Conservation (phyloP, 2,888 invertebrate species). For the Polymixis lichenea region DNA sequence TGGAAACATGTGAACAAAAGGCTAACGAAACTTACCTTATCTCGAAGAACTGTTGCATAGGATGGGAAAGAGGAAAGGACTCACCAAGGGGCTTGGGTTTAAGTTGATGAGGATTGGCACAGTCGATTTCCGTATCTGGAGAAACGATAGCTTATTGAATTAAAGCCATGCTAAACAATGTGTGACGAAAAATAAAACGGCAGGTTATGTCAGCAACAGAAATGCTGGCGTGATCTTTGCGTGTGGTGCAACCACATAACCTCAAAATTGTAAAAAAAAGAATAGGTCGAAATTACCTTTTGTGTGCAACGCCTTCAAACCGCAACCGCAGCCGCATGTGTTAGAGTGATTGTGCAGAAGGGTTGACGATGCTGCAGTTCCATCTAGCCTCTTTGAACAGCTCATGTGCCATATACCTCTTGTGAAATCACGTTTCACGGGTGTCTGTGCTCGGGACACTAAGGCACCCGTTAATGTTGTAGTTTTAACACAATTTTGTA, state of each 20-base stretch:
- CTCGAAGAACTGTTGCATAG: constrained; percentile 7
- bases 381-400: constrained; percentile 83
- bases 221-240: constrained; percentile 23
- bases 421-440: constrained; percentile 92
- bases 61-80: constrained; percentile 72
- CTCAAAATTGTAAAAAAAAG: constrained; percentile 72
- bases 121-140: constrained; percentile 78
- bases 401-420: constrained; percentile 94
- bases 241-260: constrained; percentile 86
- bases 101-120: constrained; percentile 42
- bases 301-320: constrained; percentile 91
- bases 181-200: not conserved
- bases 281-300: constrained; percentile 90
- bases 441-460: constrained; percentile 81
- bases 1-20: constrained; percentile 3
- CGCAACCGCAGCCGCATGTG: constrained; percentile 93
- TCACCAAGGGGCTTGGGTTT: constrained; percentile 84
- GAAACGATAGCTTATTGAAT: constrained; percentile 48
- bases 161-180: not conserved
- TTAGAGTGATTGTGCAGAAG: constrained; percentile 91
- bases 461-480: constrained; percentile 80
- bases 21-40: constrained; percentile 23
- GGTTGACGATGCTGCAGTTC: constrained; percentile 75
- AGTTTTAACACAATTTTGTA: constrained; percentile 84
- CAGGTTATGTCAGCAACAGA: not conserved